phyloP scores from a whole-genome alignment of 2,113 vertebrate genomes.

The Halichoerus grypus region DNA sequence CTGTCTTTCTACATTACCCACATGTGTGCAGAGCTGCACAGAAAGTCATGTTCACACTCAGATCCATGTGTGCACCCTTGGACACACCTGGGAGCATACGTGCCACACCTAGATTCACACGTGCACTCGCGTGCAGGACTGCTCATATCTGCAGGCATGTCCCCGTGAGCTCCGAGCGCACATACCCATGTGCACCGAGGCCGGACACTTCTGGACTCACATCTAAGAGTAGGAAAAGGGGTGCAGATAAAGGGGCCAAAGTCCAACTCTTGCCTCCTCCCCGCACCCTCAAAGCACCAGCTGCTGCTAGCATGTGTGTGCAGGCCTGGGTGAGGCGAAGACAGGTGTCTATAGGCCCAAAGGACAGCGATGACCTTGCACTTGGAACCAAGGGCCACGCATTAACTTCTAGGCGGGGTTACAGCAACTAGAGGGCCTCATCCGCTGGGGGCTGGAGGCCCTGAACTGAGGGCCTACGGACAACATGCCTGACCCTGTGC shows the following conservation, averaged over 20 bases:
- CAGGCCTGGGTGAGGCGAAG: not conserved
- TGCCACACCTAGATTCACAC: not conserved
- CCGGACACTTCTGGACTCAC: not conserved
- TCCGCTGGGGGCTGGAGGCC: not conserved
- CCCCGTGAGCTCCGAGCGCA: rapidly evolving
- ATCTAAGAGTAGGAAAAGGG: not conserved
- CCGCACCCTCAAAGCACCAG: not conserved
- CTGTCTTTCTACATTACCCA: not conserved
- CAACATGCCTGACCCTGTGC: rapidly evolving
- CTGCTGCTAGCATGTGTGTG: not conserved
- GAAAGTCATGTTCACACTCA: not conserved
- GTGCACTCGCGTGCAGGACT: not conserved
- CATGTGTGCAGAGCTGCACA: not conserved
- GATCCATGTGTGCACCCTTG: not conserved
- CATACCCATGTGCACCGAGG: not conserved
- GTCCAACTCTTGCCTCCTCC: not conserved
- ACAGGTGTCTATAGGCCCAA: not conserved
- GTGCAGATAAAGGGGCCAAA: not conserved
- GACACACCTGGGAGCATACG: not conserved
- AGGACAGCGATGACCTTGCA: not conserved
- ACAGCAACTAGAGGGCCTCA: not conserved
- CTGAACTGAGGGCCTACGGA: not conserved
- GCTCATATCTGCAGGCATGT: rapidly evolving
- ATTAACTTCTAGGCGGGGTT: not conserved
- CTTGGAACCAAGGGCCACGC: not conserved